Percentiles rank a stretch among this genome's conserved stretches.
These are phyloP conservation scores for Leptonema lineaticorne DNA, from an alignment of 1,140 invertebrate genomes.

Conservation along the genomic window DNA sequence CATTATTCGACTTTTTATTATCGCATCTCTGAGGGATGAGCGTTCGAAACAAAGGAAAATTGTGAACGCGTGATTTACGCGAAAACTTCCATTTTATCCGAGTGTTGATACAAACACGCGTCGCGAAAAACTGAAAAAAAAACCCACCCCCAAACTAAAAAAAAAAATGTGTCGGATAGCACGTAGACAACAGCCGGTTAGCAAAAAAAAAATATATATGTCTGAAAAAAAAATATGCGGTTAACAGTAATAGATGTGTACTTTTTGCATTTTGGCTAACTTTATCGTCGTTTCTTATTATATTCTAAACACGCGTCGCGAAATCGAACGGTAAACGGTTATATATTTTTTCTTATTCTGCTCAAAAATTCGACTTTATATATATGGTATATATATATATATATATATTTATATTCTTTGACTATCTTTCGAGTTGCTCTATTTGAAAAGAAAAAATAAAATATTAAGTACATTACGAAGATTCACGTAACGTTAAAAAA, in stretches of 20 bases:
- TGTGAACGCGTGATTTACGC: constrained; percentile 11
- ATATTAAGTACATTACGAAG: no score
- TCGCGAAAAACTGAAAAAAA: neutral
- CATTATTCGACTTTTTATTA: no score
- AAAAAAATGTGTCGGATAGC: no score
- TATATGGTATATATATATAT: neutral
- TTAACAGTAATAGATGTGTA: neutral
- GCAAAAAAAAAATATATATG: no score
- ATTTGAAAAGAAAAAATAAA: no score
- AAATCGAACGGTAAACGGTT: constrained; percentile 2
- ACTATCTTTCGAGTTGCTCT: neutral
- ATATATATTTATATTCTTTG: neutral
- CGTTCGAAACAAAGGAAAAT: constrained; percentile 15
- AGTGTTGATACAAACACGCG: neutral
- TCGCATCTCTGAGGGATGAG: no score
- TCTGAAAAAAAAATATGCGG: neutral
- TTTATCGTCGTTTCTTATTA: constrained; percentile 13
- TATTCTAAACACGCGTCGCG: constrained; percentile 1
- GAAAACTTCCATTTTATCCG: constrained; percentile 14
- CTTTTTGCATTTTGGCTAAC: constrained; percentile 2
- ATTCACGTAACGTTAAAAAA: no score
- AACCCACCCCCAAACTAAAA: neutral
- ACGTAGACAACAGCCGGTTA: no score
- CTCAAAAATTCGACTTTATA: no score
- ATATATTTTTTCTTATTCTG: no score